Base-by-base conservation (phyloP, 2,797 vertebrate genomes). In the Malacoctenus gilli region DNA sequence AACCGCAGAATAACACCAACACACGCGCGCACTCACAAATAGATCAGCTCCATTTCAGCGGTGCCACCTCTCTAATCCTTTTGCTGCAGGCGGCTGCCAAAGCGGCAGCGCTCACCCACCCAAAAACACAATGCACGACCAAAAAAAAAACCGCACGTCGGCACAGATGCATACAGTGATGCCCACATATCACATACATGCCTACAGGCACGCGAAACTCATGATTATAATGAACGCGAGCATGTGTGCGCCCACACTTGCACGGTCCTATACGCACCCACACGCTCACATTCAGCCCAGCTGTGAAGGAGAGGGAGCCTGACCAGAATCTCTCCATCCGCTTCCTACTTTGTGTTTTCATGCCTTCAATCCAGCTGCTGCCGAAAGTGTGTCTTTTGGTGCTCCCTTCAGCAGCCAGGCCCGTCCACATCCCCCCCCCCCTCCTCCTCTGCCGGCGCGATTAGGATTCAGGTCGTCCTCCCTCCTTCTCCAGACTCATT, bases 31-130 rank as follows among this genome's bases (percentile, higher is more conserved):
- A 20, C 46, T 63, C 65, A 39, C 59, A 71, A 75, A 85, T 41
- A 83, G 77, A 79, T 80, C 72, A 60, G 76, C 73, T 82, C 72
- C 56, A 68, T 86, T 85, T 88, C 75, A 47, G 69, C 31, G 21
- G 61, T 78, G 76, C 67, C 71, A 75, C 70, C 70, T 75, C 79
- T 69, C 68, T 87, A 83, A 89, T 85, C 84, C 80, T 41, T 68
- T 18, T 49, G 75, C 72, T 83, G 70, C 78, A 58, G 68, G 64
- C 59, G 56, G 72, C 62, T 72, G 74, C 82, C 77, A 75, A 64
- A 44, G 62, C 55, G 41, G 52, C n/a, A 3, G 56, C 44, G 69
- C 74, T 78, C 75, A 69, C 68, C 79, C 80, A 62, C 63, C 67
- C 46, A 3, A 73, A 68, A 49, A 42, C 58, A 68, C 56, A 68